Evolutionary conservation across 2,113 vertebrate species (phyloP).

Genomic region (Ondatra zibethicus): DNA sequence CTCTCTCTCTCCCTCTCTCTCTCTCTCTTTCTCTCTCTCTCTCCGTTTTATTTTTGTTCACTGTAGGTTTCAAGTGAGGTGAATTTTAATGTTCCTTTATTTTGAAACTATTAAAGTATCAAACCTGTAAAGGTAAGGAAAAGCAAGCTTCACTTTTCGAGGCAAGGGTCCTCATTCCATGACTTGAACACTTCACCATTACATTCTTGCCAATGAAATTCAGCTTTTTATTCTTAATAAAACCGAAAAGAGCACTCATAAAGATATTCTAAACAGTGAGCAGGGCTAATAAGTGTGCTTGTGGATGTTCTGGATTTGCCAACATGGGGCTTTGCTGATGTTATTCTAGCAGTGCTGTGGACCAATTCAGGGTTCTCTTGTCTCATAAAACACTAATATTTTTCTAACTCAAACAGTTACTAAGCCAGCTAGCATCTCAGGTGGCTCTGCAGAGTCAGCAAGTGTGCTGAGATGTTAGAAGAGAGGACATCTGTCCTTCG

Average conservation of each 20-base stretch:
- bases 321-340: neutral
- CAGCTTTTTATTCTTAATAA: constrained; percentile 50
- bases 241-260: neutral
- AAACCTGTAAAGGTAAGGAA: constrained; percentile 80
- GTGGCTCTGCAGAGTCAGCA: neutral
- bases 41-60: constrained; percentile 63
- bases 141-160: constrained; percentile 80
- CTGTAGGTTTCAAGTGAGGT: constrained; percentile 85
- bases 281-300: constrained; percentile 16
- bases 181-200: constrained; percentile 79
- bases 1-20: no score
- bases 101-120: constrained; percentile 85
- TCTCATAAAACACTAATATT: constrained; percentile 42
- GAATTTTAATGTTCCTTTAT: constrained; percentile 87
- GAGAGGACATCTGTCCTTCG: neutral
- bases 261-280: neutral
- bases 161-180: constrained; percentile 71
- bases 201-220: constrained; percentile 71
- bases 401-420: constrained; percentile 12
- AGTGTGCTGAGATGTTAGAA: neutral
- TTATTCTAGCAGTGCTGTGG: neutral
- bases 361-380: constrained; percentile 6
- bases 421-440: neutral
- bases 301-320: constrained; percentile 13
- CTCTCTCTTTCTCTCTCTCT: no score